These are phyloP conservation scores for Thalassoma bifasciatum DNA, from an alignment of 2,113 vertebrate species.

Conservation along the genomic window DNA sequence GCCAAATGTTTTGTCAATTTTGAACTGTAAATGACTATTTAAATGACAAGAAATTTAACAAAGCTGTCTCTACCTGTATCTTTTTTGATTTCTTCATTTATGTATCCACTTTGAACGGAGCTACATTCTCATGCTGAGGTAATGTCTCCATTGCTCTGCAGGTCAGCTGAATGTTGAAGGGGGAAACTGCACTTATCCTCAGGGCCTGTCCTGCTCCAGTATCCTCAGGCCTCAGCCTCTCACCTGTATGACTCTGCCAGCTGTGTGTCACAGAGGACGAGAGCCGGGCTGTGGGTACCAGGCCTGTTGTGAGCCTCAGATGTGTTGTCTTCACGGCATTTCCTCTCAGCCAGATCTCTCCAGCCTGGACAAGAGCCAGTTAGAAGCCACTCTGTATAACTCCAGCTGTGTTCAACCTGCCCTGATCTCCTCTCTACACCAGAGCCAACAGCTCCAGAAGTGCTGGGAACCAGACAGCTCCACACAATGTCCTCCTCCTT, in stretches of 20 bases:
- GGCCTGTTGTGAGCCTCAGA: slow-evolving; percentile 79
- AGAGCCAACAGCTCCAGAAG: slow-evolving; percentile 71
- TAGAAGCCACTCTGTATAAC: slow-evolving; percentile 75
- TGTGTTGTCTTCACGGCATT: slow-evolving; percentile 89
- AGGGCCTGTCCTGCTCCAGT: slow-evolving; percentile 80
- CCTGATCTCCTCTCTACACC: slow-evolving; percentile 63
- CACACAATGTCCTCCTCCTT: slow-evolving; percentile 61
- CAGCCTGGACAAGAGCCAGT: slow-evolving; percentile 74
- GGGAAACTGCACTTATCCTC: slow-evolving; percentile 83
- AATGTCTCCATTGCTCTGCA: slow-evolving; percentile 69
- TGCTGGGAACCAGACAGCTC: slow-evolving; percentile 69
- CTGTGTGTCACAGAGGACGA: slow-evolving; percentile 82
- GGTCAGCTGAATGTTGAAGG: slow-evolving; percentile 90
- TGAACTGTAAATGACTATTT: no score
- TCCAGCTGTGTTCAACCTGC: slow-evolving; percentile 64
- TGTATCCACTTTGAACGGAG: not conserved
- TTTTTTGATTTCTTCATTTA: no score
- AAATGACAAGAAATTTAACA: no score
- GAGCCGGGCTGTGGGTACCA: slow-evolving; percentile 85
- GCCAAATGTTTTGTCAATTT: no score
- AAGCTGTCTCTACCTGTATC: no score
- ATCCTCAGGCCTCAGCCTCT: slow-evolving; percentile 85
- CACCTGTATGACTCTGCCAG: slow-evolving; percentile 82
- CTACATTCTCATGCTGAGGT: not conserved
- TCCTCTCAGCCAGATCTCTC: slow-evolving; percentile 78